These are phyloP conservation scores for Alaudala cheleensis DNA, from an alignment of 2,113 vertebrate genomes.

Conservation along the genomic window DNA sequence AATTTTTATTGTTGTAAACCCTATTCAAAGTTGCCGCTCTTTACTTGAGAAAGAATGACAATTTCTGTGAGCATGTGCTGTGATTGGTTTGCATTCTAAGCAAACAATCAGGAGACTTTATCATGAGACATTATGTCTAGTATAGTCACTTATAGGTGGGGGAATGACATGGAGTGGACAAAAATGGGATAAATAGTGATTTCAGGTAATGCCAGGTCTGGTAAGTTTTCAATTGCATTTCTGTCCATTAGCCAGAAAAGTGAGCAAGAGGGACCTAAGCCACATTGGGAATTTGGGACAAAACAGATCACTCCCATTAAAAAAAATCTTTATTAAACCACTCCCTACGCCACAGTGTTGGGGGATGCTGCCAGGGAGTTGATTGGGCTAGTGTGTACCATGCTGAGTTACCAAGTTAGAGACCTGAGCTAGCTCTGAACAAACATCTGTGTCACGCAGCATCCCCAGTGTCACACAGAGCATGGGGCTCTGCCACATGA, in stretches of 20 bases:
- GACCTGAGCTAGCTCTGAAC: neutral
- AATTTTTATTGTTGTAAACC: neutral
- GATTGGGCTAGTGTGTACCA: neutral
- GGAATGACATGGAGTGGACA: neutral
- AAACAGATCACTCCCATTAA: neutral
- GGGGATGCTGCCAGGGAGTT: neutral
- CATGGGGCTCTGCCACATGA: neutral
- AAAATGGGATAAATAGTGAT: neutral
- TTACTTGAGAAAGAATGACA: neutral
- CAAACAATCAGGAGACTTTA: neutral
- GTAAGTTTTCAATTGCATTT: neutral
- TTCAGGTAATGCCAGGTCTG: neutral
- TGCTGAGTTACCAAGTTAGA: neutral
- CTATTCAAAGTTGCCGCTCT: neutral
- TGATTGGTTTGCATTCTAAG: neutral
- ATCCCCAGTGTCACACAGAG: neutral
- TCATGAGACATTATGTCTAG: neutral
- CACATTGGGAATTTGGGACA: neutral
- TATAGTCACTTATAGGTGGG: neutral
- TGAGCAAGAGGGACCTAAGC: neutral
- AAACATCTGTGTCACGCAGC: neutral
- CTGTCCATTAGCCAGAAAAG: neutral
- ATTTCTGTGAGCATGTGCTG: neutral
- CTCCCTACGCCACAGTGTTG: neutral
- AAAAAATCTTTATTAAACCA: neutral